Percentiles rank a stretch among this genome's conserved stretches.
Evolutionary conservation across 2,888 invertebrate genomes (phyloP).

Genomic region (Eilema sororculum): DNA sequence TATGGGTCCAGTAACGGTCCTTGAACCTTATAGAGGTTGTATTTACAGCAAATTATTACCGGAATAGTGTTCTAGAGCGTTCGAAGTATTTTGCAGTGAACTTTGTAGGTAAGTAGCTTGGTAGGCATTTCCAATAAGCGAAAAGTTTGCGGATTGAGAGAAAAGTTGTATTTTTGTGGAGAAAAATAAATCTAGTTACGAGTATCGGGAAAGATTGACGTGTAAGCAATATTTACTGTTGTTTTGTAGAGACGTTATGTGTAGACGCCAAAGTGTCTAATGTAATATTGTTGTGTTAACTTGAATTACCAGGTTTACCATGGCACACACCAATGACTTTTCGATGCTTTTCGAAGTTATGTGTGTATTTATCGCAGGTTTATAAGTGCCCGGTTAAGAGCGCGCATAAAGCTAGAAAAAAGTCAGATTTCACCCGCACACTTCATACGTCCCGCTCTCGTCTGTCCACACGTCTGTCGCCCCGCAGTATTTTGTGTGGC

Average conservation of each 20-base stretch:
- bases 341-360: too few species aligned
- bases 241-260: background rate
- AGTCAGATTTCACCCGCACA: too few species aligned
- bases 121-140: background rate
- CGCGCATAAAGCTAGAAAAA: too few species aligned
- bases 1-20: conserved; percentile 61
- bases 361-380: too few species aligned
- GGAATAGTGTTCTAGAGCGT: conserved; percentile 9
- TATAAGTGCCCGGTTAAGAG: too few species aligned
- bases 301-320: too few species aligned
- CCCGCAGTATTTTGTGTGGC: too few species aligned
- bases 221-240: background rate
- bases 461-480: too few species aligned
- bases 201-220: background rate
- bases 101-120: conserved; percentile 8
- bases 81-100: background rate
- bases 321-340: too few species aligned
- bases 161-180: background rate
- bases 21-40: conserved; percentile 57
- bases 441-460: too few species aligned
- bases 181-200: background rate
- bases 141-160: background rate
- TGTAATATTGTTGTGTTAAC: background rate
- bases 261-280: background rate
- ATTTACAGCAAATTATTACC: conserved; percentile 32